A percentile compares a stretch with the other conserved stretches of the same genome.
Conservation (phyloP, 2,888 invertebrate species). For the Patella depressa region DNA sequence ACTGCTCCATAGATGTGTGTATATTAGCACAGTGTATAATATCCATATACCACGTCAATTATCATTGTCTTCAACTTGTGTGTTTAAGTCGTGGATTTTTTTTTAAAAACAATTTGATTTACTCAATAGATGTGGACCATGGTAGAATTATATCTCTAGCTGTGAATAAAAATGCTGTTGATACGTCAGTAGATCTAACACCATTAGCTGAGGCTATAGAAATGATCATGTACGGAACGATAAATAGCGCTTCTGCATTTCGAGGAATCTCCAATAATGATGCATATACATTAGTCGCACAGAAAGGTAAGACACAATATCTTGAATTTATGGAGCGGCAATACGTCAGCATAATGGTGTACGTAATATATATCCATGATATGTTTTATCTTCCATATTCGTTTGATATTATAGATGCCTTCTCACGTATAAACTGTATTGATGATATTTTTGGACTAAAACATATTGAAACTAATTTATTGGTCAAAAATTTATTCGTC, state of each 20-base stretch:
- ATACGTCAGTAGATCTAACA: constrained; percentile 11
- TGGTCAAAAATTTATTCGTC: no score
- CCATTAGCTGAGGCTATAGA: constrained; percentile 32
- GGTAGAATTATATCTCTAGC: constrained; percentile 17
- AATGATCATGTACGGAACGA: constrained; percentile 31
- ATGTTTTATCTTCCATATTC: no score
- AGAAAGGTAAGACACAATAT: constrained; percentile 31
- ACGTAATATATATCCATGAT: background rate
- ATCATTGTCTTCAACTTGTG: no score
- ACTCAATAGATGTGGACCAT: constrained; percentile 13
- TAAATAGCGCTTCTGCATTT: constrained; percentile 31
- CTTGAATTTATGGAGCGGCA: background rate
- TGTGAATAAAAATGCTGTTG: constrained; percentile 16
- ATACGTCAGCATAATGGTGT: background rate
- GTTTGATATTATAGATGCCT: no score
- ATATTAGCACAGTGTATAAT: no score
- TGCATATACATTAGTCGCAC: constrained; percentile 35
- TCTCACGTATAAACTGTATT: no score
- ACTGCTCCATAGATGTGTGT: no score
- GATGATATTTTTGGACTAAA: no score
- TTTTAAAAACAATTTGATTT: no score
- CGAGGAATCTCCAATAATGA: constrained; percentile 30
- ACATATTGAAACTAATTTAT: no score
- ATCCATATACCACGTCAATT: no score
- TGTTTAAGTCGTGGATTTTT: no score